Base-by-base conservation (phyloP, 1,140 invertebrate species). In the Paramacrobiotus metropolitanus region DNA sequence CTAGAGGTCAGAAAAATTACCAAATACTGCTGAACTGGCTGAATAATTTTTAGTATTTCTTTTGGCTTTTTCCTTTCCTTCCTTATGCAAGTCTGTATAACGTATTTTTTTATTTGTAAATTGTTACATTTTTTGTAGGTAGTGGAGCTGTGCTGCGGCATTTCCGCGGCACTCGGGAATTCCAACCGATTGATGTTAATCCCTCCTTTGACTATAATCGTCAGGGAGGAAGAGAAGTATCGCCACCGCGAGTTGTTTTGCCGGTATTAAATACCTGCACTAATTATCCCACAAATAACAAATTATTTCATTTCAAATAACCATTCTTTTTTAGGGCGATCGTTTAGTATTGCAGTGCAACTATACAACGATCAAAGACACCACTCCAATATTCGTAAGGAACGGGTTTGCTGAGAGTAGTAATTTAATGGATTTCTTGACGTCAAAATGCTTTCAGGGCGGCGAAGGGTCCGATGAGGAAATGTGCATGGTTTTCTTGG, bases 401-500 rank as follows among this genome's bases (percentile, higher is more conserved):
- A n/a, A n/a, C n/a, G n/a, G n/a, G n/a, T n/a, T n/a, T n/a, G n/a
- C n/a, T n/a, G n/a, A n/a, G n/a, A n/a, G n/a, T n/a, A n/a, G n/a
- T n/a, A n/a, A n/a, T n/a, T n/a, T n/a, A n/a, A n/a, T n/a, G n/a
- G n/a, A n/a, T n/a, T n/a, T n/a, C n/a, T n/a, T n/a, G n/a, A 40
- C 34, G n/a, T n/a, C n/a, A n/a, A n/a, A n/a, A n/a, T n/a, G n/a
- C n/a, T n/a, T n/a, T n/a, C 34, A 40, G 34, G 34, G 34, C n/a
- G 48, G 48, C 9, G 48, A 55, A 24, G 15, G 15, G 15, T 20
- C 48, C 15, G 4, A 4, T 15, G 48, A 55, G 48, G 48, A 55
- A 55, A 55, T 55, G 48, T 55, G 48, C 48, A 15, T 55, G 24
- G 48, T 55, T 24, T 55, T 55, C 48, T 24, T 55, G 15, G 15